Conservation (phyloP, 2,113 vertebrate genomes). For the Alligator sinensis region DNA sequence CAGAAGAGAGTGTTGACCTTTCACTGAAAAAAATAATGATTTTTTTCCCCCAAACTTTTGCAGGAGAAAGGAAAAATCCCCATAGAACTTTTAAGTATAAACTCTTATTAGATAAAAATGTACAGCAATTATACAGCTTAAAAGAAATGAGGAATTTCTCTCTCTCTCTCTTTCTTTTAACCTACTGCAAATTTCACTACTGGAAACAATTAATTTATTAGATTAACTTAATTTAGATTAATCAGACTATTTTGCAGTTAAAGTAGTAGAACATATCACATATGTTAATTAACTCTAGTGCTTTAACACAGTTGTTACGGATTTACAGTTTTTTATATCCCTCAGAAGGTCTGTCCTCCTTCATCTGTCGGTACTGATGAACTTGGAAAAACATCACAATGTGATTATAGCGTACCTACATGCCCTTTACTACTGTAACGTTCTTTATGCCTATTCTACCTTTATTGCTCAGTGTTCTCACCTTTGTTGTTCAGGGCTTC, state of each 20-base stretch:
- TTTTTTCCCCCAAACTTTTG: background rate
- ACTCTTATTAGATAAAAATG: background rate
- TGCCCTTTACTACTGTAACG: fast-evolving
- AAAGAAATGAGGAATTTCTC: background rate
- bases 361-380: background rate
- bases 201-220: constrained; percentile 21
- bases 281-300: background rate
- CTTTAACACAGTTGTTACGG: background rate
- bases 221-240: background rate
- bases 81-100: background rate
- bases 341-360: background rate
- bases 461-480: background rate
- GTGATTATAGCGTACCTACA: background rate
- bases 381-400: background rate
- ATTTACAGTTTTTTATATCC: background rate
- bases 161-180: background rate
- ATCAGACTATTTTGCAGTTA: background rate
- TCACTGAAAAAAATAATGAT: background rate
- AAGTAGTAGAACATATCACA: background rate
- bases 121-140: background rate
- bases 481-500: fast-evolving
- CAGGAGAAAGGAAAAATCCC: background rate
- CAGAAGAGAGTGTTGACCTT: background rate
- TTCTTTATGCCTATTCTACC: background rate
- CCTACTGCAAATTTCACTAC: background rate